Evolutionary conservation across 2,113 vertebrate species (phyloP), one percentile per base, ranked within the genome.

Genomic region (Rhabdomys dilectus): DNA sequence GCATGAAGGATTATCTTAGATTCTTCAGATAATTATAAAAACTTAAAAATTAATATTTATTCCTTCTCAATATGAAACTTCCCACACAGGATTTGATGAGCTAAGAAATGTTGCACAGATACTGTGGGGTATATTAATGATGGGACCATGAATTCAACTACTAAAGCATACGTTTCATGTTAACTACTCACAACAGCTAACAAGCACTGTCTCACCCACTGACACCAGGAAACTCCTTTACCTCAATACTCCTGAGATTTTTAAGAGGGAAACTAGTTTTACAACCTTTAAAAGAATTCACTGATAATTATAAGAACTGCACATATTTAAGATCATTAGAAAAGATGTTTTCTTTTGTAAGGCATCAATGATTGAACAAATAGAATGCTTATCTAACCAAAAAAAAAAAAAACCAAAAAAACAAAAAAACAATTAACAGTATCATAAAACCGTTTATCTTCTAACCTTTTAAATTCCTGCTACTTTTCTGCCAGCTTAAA

Each of bases 161-260:
- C 10, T 92, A 60, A 86, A 78, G 73, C 92, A 11, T 89, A 84
- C 56, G 39, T 68, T 45, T 86, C 60, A 80, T 95, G 94, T 36
- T 92, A 96, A 91, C 53, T 72, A 39, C 75, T 90, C 42, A 86
- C 84, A 72, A 91, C 66, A 68, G 22, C 88, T 94, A 72, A 80
- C 91, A 90, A 96, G 48, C 81, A 58, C 96, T 95, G 56, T 95
- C 81, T 96, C 66, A 95, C 29, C 96, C 93, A 90, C 92, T 68
- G 89, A 96, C 96, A 95, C 97, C 60, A 97, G 97, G 84, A 92
- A 82, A 4, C 94, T 51, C 94, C 72, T 93, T 97, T 97, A 96
- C 8, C n/a, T 56, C 97, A 87, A 82, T 92, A 98, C 97, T 98
- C 98, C 98, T 98, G 98, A 99, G 98, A 98, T 97, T 95, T 90